phyloP scores from a whole-genome alignment of 2,113 vertebrate genomes.

The Leuciscus idus region DNA sequence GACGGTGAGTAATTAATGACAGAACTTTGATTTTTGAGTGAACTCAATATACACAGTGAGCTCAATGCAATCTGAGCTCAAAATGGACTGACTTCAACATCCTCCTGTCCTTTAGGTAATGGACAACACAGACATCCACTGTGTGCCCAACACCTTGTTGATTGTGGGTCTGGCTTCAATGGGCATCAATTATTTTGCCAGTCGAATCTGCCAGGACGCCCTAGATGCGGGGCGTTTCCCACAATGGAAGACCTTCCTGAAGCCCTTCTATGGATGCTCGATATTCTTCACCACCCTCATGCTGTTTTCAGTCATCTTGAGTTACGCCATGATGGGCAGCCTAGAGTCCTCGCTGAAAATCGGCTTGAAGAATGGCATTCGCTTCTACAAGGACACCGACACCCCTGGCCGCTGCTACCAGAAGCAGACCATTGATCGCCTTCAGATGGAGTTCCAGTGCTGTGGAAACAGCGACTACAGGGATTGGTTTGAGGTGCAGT shows the following conservation, averaged over 20 bases:
- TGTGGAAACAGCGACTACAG: constrained; percentile 82
- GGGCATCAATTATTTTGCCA: constrained; percentile 78
- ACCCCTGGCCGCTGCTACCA: constrained; percentile 83
- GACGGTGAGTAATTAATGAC: too few species aligned
- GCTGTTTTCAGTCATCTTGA: constrained; percentile 77
- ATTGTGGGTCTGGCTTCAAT: constrained; percentile 79
- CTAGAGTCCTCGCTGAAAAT: constrained; percentile 79
- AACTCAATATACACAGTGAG: too few species aligned
- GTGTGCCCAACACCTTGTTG: constrained; percentile 78
- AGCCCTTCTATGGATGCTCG: constrained; percentile 75
- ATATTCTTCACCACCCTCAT: constrained; percentile 78
- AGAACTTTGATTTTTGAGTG: too few species aligned
- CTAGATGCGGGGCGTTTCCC: constrained; percentile 77
- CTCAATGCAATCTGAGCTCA: not conserved
- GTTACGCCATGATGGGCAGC: constrained; percentile 78
- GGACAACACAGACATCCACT: constrained; percentile 79
- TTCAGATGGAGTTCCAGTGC: constrained; percentile 84
- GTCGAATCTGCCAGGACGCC: constrained; percentile 79
- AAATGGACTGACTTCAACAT: not conserved
- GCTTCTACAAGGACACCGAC: constrained; percentile 86
- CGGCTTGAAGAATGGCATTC: constrained; percentile 80
- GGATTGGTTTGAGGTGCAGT: constrained; percentile 87
- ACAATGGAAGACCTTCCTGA: constrained; percentile 78
- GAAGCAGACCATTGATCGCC: constrained; percentile 83
- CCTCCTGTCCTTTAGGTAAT: constrained; percentile 72